Base-by-base conservation (phyloP, 35 echinoderm and acorn worm genomes). In the Acanthaster planci region DNA sequence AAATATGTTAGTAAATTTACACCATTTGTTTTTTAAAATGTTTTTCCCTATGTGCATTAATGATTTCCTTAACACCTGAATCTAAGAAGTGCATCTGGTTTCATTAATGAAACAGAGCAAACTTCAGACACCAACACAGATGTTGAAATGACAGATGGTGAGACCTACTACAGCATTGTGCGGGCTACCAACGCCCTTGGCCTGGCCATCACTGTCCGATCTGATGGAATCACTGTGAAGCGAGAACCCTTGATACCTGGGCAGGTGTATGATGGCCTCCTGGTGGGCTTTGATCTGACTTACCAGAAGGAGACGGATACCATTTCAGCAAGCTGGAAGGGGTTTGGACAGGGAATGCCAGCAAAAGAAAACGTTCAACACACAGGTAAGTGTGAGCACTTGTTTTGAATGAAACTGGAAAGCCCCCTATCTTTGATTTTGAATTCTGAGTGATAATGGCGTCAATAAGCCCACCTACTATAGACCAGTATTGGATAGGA, bases 261-360 rank as follows among this genome's bases (percentile, higher is more conserved):
- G 0, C 55, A 50, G 17, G 87, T 89, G 8, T 76, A 80, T 29
- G 87, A 89, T 89, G 87, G 87, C 27, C 37, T 16, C 42, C 35
- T 89, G 9, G 10, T 76, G 26, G 87, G 87, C 19, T 76, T 67
- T 76, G 87, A 89, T 72, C 9, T 89, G 12, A 77, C 39, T 58
- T 81, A 89, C 27, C 87, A 89, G 64, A 30, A 47, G 34, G 53
- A 58, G 7, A 42, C 67, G 15, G 64, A 80, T 19, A 82, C 58
- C 1, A 14, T 89, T 18, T 89, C 78, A 30, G 87, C 87, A 37
- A 89, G 81, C 47, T 89, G 87, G 87, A 60, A 82, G 27, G 87
- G 87, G 0, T 89, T 89, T 89, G 87, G 87, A 67, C 19, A 12
- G 50, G 64, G 64, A 21, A 39, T 7, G 2, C 59, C 27, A 0